Conservation (phyloP, 2,797 vertebrate genomes). For the Simalia tracyae region DNA sequence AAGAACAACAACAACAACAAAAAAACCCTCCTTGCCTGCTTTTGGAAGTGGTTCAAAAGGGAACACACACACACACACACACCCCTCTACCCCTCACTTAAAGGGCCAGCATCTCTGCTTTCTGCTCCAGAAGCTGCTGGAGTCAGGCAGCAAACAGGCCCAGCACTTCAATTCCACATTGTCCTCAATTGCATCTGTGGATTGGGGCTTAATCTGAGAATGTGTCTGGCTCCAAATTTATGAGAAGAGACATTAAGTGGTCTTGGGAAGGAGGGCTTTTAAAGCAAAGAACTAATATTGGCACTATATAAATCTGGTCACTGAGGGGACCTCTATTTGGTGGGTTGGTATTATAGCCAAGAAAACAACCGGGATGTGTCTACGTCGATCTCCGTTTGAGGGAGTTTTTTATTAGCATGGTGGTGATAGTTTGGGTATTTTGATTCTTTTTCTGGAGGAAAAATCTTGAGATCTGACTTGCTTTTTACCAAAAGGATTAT, state of each 20-base stretch:
- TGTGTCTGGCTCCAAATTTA: background rate
- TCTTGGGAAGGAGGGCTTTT: background rate
- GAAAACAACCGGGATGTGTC: background rate
- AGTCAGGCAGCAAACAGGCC: background rate
- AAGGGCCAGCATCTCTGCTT: background rate
- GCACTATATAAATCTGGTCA: background rate
- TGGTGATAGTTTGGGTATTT: background rate
- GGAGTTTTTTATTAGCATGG: background rate
- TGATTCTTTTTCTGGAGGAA: background rate
- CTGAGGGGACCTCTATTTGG: background rate
- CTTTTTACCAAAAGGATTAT: background rate
- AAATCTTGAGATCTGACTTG: background rate
- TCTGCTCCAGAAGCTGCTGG: background rate
- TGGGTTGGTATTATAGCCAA: background rate
- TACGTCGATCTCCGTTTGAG: background rate
- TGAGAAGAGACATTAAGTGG: background rate
- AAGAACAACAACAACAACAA: background rate
- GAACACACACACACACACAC: constrained; percentile 1
- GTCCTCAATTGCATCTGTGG: background rate
- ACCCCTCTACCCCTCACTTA: background rate
- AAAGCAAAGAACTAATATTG: background rate
- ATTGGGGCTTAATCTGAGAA: background rate
- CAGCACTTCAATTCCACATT: background rate
- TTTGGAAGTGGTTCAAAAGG: constrained; percentile 50
- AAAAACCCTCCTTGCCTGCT: constrained; percentile 20